Evolutionary conservation across 2,113 vertebrate species (phyloP).

Genomic region (Perognathus longimembris): DNA sequence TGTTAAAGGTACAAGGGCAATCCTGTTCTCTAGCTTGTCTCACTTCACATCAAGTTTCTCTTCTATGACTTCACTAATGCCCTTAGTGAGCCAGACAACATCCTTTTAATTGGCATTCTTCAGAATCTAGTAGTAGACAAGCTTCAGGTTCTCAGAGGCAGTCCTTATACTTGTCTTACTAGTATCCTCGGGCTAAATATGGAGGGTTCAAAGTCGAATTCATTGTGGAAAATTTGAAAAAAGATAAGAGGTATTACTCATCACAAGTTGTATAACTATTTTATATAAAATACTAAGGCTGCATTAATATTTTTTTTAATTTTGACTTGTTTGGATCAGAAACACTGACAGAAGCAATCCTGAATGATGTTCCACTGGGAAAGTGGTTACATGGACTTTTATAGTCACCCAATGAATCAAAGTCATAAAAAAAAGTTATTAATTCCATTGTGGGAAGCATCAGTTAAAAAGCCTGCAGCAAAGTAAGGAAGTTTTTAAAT

Average conservation of each 20-base stretch:
- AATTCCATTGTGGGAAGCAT: too few species aligned
- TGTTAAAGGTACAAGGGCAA: background rate
- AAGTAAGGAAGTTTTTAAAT: too few species aligned
- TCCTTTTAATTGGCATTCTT: background rate
- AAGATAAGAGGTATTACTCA: background rate
- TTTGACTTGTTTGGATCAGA: too few species aligned
- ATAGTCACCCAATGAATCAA: too few species aligned
- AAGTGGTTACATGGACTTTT: too few species aligned
- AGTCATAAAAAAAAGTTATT: too few species aligned
- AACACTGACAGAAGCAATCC: too few species aligned
- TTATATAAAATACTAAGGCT: background rate
- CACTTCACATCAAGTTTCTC: background rate
- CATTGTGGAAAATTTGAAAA: background rate
- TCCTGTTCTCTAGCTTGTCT: background rate
- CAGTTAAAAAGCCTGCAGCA: too few species aligned
- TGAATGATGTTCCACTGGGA: too few species aligned
- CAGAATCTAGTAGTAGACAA: background rate
- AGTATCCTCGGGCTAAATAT: background rate
- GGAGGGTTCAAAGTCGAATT: background rate
- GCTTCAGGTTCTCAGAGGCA: background rate
- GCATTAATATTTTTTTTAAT: background rate
- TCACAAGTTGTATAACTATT: background rate
- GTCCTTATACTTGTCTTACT: background rate
- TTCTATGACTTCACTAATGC: slow-evolving; percentile 1
- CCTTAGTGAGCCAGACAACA: background rate